phyloP scores from a whole-genome alignment of 1,140 invertebrate genomes.

The Tigriopus japonicus region DNA sequence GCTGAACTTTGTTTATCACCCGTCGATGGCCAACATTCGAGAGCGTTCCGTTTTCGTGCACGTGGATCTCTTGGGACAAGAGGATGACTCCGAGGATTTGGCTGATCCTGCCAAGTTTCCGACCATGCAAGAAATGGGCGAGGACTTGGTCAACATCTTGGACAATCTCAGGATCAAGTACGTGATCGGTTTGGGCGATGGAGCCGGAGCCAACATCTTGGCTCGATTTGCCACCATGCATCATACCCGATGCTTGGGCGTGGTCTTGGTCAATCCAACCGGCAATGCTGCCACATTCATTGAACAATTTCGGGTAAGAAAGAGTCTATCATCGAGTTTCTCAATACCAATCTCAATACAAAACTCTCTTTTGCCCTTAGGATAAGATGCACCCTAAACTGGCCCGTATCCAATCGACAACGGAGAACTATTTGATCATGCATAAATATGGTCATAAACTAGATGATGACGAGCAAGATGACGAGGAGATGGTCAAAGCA shows the following conservation, averaged over 20 bases:
- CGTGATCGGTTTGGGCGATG: constrained; percentile 67
- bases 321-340: neutral
- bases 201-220: constrained; percentile 69
- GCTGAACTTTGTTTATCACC: constrained; percentile 44
- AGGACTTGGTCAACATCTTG: constrained; percentile 57
- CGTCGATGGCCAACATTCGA: constrained; percentile 60
- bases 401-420: too few relatives aligned
- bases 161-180: constrained; percentile 57
- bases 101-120: constrained; percentile 36
- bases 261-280: constrained; percentile 70
- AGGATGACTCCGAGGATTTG: neutral
- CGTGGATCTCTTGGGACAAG: constrained; percentile 19
- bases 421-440: neutral
- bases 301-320: constrained; percentile 56
- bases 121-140: constrained; percentile 56
- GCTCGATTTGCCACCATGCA: constrained; percentile 61
- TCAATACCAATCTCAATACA: neutral
- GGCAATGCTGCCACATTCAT: constrained; percentile 64
- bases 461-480: neutral
- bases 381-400: too few relatives aligned
- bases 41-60: constrained; percentile 67
- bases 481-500: neutral
- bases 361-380: neutral
- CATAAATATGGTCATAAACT: constrained; percentile 1
- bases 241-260: constrained; percentile 48